Base-by-base conservation (phyloP, 2,113 vertebrate species). In the Nibea coibor region DNA sequence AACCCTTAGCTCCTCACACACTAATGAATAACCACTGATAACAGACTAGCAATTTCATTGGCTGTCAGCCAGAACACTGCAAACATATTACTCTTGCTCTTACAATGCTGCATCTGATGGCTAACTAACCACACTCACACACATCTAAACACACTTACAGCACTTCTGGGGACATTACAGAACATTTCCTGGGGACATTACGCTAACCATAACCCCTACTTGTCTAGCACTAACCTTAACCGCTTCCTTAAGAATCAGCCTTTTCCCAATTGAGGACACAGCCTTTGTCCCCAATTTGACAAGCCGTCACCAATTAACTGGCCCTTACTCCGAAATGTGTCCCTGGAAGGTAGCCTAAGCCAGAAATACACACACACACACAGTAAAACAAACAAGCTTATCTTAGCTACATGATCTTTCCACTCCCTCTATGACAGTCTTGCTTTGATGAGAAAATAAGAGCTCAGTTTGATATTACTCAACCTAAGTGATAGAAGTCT, bases 11-110 rank as follows among this genome's bases (percentile, higher is more conserved):
- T 79, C 50, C 59, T 73, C 62, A 71, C 72, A 66, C 22, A 26
- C 28, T 57, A 61, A 86, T 84, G 47, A 85, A 80, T 88, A 83
- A 72, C 50, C 24, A 65, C 56, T 74, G 80, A 85, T 88, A 75
- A 80, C 59, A 58, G 47, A 70, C 65, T 76, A 67, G 73, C 14
- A 56, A 16, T 73, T 28, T 61, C 66, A 61, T 28, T 85, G 82
- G 80, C 80, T 54, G 45, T 12, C 48, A 58, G 72, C 79, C 72
- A 75, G 19, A 73, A 39, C 48, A 71, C 54, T 72, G 62, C 80
- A 72, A 82, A 68, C 58, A 47, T 61, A 45, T 85, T 80, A 70
- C 43, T 22, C 56, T 59, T 59, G 10, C 65, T 80, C 39, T 64
- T 45, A 74, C 10, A 73, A 51, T 50, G 65, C 31, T 28, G 4